These are phyloP conservation scores for Petrocephalus zakoni DNA, from an alignment of 2,113 vertebrate species.

Conservation along the genomic window DNA sequence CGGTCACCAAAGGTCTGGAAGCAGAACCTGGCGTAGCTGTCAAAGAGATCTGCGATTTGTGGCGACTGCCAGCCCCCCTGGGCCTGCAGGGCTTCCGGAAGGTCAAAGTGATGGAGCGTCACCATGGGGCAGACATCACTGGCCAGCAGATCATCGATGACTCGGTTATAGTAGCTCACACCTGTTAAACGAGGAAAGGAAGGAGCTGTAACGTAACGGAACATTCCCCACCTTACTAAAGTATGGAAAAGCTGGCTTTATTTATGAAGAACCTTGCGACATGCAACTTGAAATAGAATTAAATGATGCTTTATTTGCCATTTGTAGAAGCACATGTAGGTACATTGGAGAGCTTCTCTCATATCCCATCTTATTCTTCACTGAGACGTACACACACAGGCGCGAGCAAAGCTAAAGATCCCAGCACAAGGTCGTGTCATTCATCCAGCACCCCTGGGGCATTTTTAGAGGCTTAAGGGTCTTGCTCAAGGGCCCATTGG, in stretches of 20 bases:
- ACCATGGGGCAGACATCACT: slow-evolving; percentile 60
- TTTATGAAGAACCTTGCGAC: not conserved
- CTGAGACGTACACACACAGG: not conserved
- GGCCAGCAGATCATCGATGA: slow-evolving; percentile 64
- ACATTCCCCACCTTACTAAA: not conserved
- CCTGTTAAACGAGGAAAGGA: slow-evolving; percentile 45
- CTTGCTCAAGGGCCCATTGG: not conserved
- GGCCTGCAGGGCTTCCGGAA: slow-evolving; percentile 69
- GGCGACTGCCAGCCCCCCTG: slow-evolving; percentile 61
- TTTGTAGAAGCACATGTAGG: too few relatives aligned
- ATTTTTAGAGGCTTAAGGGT: not conserved
- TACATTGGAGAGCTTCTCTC: too few relatives aligned
- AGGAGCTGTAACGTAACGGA: not conserved
- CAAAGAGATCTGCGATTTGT: slow-evolving; percentile 51
- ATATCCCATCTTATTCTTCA: not conserved
- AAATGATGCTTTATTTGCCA: not conserved
- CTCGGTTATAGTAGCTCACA: slow-evolving; percentile 69
- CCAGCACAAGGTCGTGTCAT: not conserved
- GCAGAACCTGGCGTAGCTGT: slow-evolving; percentile 67
- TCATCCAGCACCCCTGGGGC: not conserved
- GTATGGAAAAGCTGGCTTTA: not conserved
- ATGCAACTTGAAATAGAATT: not conserved
- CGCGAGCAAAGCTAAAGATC: not conserved
- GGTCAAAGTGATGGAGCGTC: slow-evolving; percentile 68
- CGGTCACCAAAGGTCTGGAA: slow-evolving; percentile 70